Evolutionary conservation across 1,140 invertebrate genomes (phyloP).

Genomic region (Apocrypta bakeri): DNA sequence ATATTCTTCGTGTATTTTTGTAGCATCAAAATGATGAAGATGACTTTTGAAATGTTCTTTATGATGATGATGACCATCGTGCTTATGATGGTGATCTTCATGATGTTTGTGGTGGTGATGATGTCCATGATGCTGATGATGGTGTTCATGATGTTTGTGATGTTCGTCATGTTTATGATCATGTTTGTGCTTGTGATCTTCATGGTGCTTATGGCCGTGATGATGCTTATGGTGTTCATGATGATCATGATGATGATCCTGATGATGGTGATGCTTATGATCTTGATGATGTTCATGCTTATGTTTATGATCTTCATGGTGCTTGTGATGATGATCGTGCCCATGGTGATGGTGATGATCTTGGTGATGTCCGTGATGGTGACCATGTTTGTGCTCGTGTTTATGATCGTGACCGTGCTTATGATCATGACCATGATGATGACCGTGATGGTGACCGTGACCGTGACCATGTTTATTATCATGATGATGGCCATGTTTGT

Average conservation of each 20-base stretch:
- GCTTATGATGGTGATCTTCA: slow-evolving; percentile 26
- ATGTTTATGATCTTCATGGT: slow-evolving; percentile 32
- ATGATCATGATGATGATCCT: slow-evolving; percentile 13
- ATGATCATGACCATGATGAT: slow-evolving; percentile 32
- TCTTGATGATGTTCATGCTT: slow-evolving; percentile 13
- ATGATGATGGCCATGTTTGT: slow-evolving; percentile 7
- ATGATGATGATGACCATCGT: slow-evolving; percentile 25
- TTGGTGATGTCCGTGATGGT: slow-evolving; percentile 39
- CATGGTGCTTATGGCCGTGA: slow-evolving; percentile 10
- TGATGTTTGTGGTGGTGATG: slow-evolving; percentile 34
- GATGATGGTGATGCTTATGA: not conserved
- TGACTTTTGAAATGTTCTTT: not conserved
- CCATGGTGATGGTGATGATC: slow-evolving; percentile 34
- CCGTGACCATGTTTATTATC: slow-evolving; percentile 17
- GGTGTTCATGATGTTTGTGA: slow-evolving; percentile 25
- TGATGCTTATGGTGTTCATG: slow-evolving; percentile 23
- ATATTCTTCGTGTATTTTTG: slow-evolving; percentile 39
- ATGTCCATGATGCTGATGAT: slow-evolving; percentile 4
- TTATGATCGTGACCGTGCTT: slow-evolving; percentile 30
- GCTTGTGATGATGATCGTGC: slow-evolving; percentile 25
- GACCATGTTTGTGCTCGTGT: slow-evolving; percentile 23
- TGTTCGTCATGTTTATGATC: slow-evolving; percentile 31
- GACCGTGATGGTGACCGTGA: slow-evolving; percentile 14
- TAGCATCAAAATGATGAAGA: slow-evolving; percentile 29
- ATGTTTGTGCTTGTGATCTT: slow-evolving; percentile 21